A percentile compares a stretch with the other conserved stretches of the same genome.
These are phyloP conservation scores for Jordanella pulchra DNA, from an alignment of 2,797 vertebrate species.

Conservation along the genomic window DNA sequence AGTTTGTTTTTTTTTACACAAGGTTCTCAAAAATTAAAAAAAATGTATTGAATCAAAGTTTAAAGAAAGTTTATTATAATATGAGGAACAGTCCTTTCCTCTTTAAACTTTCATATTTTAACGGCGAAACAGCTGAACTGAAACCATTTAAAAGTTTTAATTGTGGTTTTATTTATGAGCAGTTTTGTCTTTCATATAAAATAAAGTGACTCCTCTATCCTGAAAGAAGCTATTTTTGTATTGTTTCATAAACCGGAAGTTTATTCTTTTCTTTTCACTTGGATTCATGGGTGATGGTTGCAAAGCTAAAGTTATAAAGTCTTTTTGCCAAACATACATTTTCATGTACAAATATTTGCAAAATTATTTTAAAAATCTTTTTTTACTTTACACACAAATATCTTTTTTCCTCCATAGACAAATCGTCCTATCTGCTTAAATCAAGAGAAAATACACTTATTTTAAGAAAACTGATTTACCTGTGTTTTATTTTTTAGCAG, in stretches of 20 bases:
- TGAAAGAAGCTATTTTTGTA: background rate
- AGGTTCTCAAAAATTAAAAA: background rate
- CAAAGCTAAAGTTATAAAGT: background rate
- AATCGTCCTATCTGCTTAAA: too few relatives aligned
- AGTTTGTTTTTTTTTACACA: background rate
- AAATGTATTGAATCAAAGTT: background rate
- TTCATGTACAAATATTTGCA: background rate
- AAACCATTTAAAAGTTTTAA: background rate
- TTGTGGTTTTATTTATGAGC: background rate
- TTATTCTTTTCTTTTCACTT: background rate
- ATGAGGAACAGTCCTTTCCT: too few relatives aligned
- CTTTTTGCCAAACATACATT: background rate
- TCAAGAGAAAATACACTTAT: too few relatives aligned
- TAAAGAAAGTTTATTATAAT: background rate
- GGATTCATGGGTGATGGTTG: background rate
- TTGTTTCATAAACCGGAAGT: background rate
- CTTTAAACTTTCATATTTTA: background rate
- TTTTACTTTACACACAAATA: too few relatives aligned
- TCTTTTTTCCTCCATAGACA: too few relatives aligned
- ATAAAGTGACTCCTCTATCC: background rate
- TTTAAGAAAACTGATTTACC: too few relatives aligned
- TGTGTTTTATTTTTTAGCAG: too few relatives aligned
- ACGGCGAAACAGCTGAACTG: background rate
- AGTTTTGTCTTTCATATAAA: background rate
- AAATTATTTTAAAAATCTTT: too few relatives aligned